A percentile compares a stretch with the other conserved stretches of the same genome.
phyloP scores from a whole-genome alignment of 2,797 vertebrate species.

The Scomberomorus guttatus region DNA sequence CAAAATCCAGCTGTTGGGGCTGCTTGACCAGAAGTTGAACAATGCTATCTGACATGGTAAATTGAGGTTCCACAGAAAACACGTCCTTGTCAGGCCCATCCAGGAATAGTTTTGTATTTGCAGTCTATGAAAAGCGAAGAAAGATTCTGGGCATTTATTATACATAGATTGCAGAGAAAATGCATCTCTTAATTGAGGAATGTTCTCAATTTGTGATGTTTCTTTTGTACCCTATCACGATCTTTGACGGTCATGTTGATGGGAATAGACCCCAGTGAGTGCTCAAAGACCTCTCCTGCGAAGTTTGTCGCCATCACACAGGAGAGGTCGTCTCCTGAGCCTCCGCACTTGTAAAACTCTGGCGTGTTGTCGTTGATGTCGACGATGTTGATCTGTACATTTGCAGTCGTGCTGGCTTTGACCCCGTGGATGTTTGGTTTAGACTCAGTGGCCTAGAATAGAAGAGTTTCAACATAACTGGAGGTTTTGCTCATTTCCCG shows the following conservation, averaged over 20 bases:
- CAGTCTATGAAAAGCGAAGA: slow-evolving; percentile 76
- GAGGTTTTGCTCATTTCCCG: not conserved
- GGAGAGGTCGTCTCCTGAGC: not conserved
- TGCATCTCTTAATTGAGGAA: not conserved
- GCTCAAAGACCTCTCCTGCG: slow-evolving; percentile 85
- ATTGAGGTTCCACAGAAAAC: slow-evolving; percentile 86
- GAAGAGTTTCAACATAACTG: not conserved
- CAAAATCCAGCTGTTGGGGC: slow-evolving; percentile 87
- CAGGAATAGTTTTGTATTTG: slow-evolving; percentile 84
- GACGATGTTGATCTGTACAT: slow-evolving; percentile 83
- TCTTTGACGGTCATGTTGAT: slow-evolving; percentile 89
- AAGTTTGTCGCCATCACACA: slow-evolving; percentile 82
- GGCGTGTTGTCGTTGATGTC: slow-evolving; percentile 93
- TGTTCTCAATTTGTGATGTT: not conserved
- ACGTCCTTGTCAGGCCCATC: slow-evolving; percentile 76
- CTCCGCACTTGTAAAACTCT: slow-evolving; percentile 88
- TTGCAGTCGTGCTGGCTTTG: slow-evolving; percentile 70
- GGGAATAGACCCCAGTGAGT: slow-evolving; percentile 80
- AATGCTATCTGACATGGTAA: slow-evolving; percentile 49
- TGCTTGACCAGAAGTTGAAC: slow-evolving; percentile 88
- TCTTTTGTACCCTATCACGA: slow-evolving; percentile 85
- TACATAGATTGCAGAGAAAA: not conserved
- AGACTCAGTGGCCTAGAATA: slow-evolving; percentile 87
- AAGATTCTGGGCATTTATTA: not conserved
- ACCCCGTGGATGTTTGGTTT: slow-evolving; percentile 74